These are phyloP conservation scores for Diplodus puntazzo DNA, from an alignment of 2,797 vertebrate species.

Conservation along the genomic window DNA sequence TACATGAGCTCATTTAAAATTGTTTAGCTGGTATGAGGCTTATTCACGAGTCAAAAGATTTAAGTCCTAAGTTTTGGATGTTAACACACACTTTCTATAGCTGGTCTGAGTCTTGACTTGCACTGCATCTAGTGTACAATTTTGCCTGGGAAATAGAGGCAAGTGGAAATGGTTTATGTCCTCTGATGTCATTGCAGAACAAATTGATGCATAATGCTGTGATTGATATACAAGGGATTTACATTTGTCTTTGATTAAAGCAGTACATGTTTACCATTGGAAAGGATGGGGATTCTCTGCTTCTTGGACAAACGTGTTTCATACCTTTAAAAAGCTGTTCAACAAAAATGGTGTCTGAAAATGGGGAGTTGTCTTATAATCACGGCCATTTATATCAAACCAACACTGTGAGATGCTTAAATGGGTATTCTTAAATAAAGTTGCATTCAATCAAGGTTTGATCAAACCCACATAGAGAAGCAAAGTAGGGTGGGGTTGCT, in stretches of 20 bases:
- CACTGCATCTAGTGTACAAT: too few species aligned
- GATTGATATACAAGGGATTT: not conserved
- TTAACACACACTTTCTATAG: not conserved
- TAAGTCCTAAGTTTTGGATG: not conserved
- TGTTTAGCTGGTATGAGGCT: not conserved
- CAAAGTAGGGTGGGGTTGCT: not conserved
- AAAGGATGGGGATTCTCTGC: not conserved
- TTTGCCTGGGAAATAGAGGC: too few species aligned
- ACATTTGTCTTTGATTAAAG: not conserved
- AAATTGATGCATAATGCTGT: not conserved
- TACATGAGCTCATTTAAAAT: not conserved
- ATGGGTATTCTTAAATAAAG: not conserved
- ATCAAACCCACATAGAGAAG: not conserved
- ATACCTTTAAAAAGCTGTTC: not conserved
- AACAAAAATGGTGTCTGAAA: not conserved
- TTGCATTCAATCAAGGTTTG: not conserved
- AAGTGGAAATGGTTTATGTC: not conserved
- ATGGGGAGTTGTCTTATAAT: not conserved
- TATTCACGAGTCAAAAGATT: not conserved
- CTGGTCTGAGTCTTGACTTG: not conserved
- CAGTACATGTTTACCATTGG: not conserved
- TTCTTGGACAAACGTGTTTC: not conserved
- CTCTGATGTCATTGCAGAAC: not conserved
- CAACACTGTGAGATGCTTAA: not conserved
- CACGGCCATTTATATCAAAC: not conserved